Conservation (phyloP, 2,888 invertebrate genomes). For the Rhingia campestris region DNA sequence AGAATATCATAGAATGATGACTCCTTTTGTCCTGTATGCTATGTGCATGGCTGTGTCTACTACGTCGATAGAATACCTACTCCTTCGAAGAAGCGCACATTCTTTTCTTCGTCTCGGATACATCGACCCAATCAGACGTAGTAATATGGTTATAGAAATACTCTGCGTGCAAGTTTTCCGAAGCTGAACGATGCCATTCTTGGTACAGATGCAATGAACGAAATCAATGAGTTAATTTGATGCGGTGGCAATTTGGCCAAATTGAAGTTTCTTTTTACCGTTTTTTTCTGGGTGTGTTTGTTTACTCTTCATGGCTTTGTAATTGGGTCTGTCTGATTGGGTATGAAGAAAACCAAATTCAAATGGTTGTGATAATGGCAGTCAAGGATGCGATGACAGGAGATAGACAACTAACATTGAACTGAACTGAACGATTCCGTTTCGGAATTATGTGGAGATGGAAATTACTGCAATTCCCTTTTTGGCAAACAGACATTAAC, state of each 20-base stretch:
- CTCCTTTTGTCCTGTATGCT: constrained; percentile 44
- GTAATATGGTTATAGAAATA: constrained; percentile 67
- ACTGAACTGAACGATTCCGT: neutral
- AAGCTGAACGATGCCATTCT: constrained; percentile 56
- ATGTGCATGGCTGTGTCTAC: constrained; percentile 3
- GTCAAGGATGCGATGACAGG: neutral
- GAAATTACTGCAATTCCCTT: too few species aligned
- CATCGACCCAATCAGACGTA: constrained; percentile 59
- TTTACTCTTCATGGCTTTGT: neutral
- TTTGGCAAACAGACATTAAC: too few species aligned
- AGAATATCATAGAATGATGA: constrained; percentile 54
- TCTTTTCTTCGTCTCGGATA: constrained; percentile 32
- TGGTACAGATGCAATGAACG: constrained; percentile 62
- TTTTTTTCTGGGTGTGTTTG: neutral
- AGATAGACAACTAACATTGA: neutral
- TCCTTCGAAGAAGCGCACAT: constrained; percentile 36
- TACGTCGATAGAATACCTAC: neutral
- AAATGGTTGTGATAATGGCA: constrained; percentile 26
- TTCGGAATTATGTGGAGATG: neutral
- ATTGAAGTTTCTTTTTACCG: constrained; percentile 55
- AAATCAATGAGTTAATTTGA: constrained; percentile 72
- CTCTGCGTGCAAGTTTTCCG: constrained; percentile 48
- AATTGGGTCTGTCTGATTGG: neutral
- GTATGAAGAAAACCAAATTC: constrained; percentile 7
- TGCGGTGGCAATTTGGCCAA: constrained; percentile 67